phyloP scores from a whole-genome alignment of 2,797 vertebrate species.

The Oreortyx pictus region DNA sequence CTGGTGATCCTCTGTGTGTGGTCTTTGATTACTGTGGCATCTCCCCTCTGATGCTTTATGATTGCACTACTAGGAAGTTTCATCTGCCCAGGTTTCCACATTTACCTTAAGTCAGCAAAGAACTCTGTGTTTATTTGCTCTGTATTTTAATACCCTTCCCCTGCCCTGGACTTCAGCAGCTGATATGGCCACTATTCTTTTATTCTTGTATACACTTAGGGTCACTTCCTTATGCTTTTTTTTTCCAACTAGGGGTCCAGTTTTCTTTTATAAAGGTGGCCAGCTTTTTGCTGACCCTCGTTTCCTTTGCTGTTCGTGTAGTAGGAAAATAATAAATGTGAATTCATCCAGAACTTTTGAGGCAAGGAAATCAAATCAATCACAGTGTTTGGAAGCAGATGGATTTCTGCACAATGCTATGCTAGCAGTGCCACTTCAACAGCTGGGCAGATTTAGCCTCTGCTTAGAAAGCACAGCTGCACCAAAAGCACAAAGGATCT shows the following conservation, averaged over 20 bases:
- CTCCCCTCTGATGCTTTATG: neutral
- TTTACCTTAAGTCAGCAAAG: neutral
- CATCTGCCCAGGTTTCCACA: neutral
- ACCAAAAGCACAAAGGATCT: neutral
- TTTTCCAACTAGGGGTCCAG: neutral
- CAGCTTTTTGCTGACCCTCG: neutral
- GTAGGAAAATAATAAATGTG: neutral
- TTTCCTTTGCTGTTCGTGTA: neutral
- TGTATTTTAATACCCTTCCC: neutral
- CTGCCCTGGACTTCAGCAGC: neutral
- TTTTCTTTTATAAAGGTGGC: neutral
- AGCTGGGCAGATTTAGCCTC: conserved; percentile 42
- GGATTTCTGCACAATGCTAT: neutral
- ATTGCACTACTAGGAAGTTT: neutral
- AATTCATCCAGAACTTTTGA: conserved; percentile 34
- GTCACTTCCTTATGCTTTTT: neutral
- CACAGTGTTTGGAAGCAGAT: conserved; percentile 13
- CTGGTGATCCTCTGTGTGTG: neutral
- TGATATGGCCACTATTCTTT: neutral
- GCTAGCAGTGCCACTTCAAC: conserved; percentile 23
- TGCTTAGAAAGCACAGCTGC: conserved; percentile 6
- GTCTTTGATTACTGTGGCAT: neutral
- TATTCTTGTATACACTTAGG: neutral
- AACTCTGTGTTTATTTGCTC: neutral
- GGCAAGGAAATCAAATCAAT: conserved; percentile 15